Percentiles rank a stretch among this genome's conserved stretches.
phyloP scores from a whole-genome alignment of 2,113 vertebrate species.

The Oenanthe oenanthe region DNA sequence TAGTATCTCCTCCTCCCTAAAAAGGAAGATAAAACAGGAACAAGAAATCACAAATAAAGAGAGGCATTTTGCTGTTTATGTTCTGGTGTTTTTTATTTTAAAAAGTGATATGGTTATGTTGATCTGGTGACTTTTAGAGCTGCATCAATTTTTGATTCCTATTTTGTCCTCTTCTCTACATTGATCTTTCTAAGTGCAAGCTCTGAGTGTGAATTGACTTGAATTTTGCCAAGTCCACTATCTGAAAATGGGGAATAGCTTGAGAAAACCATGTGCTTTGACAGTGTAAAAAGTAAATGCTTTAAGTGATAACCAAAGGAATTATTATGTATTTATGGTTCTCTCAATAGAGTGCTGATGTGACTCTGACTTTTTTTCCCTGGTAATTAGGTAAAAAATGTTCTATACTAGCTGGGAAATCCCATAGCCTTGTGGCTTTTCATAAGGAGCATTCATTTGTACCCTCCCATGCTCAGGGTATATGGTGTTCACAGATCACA shows the following conservation, averaged over 20 bases:
- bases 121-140: not conserved
- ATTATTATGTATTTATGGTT: not conserved
- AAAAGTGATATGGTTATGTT: not conserved
- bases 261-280: not conserved
- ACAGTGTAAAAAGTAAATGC: not conserved
- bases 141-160: not conserved
- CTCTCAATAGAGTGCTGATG: not conserved
- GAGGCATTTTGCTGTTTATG: not conserved
- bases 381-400: not conserved
- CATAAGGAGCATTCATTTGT: not conserved
- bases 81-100: not conserved
- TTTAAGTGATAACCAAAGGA: not conserved
- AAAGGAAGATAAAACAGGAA: slow-evolving; percentile 28
- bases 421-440: not conserved
- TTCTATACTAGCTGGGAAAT: not conserved
- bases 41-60: not conserved
- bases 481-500: not conserved
- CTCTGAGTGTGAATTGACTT: not conserved
- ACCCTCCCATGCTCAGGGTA: not conserved
- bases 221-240: not conserved
- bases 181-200: not conserved
- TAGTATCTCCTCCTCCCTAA: not conserved
- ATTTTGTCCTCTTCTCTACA: not conserved
- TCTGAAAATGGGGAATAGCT: not conserved
- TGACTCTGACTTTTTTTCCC: not conserved